Base-by-base conservation (phyloP, 30 jellyfish, hydroid and myxozoan species). In the Hydra vulgaris region DNA sequence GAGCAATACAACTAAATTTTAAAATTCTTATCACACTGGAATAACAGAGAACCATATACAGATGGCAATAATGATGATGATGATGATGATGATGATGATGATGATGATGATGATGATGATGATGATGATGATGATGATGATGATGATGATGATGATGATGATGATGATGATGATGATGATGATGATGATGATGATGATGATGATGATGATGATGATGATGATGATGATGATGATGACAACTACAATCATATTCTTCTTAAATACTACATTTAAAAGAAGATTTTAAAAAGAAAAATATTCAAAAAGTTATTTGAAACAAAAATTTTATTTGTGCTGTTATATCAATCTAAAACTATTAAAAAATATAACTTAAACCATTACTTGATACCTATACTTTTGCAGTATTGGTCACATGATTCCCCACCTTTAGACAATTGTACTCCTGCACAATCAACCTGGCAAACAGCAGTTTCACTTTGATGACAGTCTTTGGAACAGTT, bases 351-450 rank as follows among this genome's bases (percentile, higher is more conserved):
- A n/a, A n/a, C n/a, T n/a, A n/a, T n/a, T n/a, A n/a, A n/a, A n/a
- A n/a, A n/a, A n/a, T n/a, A n/a, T n/a, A n/a, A n/a, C n/a, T n/a
- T n/a, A n/a, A n/a, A n/a, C n/a, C n/a, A n/a, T n/a, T n/a, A n/a
- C n/a, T n/a, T n/a, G n/a, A n/a, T 68, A 68, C 75, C 75, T 68
- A 68, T 68, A n/a, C 16, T 20, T n/a, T 7, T 68, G 75, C 75
- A 68, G 16, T 68, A 68, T 23, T n/a, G 7, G 15, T 68, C 75
- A 15, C 75, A 68, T 68, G 75, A 68, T 7, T 68, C 75, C 16
- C 75, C 75, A 68, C 16, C 27, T 8, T 68, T 23, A 3, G 75
- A n/a, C 16, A 68, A 15, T 68, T 68, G 25, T 68, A 16, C 16
- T 68, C 75, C 75, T n/a, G 15, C 15, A 68, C 75, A 68, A 20